These are phyloP conservation scores for Noctua fimbriata DNA, from an alignment of 2,888 invertebrate species.

Conservation along the genomic window DNA sequence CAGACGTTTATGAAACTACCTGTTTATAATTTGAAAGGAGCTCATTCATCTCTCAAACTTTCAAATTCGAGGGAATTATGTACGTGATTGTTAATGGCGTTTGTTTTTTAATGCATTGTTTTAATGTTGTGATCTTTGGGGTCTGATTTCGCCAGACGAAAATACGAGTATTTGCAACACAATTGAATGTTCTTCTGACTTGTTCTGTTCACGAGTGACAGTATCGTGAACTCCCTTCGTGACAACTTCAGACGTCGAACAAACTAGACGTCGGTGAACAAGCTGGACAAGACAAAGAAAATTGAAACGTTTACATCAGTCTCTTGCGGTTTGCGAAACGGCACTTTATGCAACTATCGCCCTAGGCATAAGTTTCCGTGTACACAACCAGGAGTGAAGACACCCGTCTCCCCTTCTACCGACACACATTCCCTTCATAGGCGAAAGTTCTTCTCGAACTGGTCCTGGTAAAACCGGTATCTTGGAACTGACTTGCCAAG, in stretches of 20 bases:
- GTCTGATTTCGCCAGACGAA: slow-evolving; percentile 2
- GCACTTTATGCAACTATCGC: slow-evolving; percentile 80
- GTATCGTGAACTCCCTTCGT: slow-evolving; percentile 45
- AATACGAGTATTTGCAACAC: slow-evolving; percentile 2
- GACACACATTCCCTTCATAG: slow-evolving; percentile 66
- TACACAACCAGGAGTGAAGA: slow-evolving; percentile 71
- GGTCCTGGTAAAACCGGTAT: slow-evolving; percentile 78
- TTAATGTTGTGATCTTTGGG: slow-evolving; percentile 4
- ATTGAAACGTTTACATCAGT: slow-evolving; percentile 80
- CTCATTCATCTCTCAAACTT: slow-evolving; percentile 55
- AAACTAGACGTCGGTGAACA: slow-evolving; percentile 68
- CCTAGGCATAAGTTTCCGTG: slow-evolving; percentile 73
- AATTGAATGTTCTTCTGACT: slow-evolving; percentile 23
- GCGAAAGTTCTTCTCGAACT: slow-evolving; percentile 75
- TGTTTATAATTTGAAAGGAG: slow-evolving; percentile 66
- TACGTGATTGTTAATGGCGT: slow-evolving; percentile 29
- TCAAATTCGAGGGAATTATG: slow-evolving; percentile 53
- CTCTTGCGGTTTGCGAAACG: slow-evolving; percentile 82
- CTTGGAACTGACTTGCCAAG: slow-evolving; percentile 78
- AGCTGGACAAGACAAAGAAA: slow-evolving; percentile 81
- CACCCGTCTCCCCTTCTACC: slow-evolving; percentile 64
- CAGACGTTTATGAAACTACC: slow-evolving; percentile 76
- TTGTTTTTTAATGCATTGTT: slow-evolving; percentile 18
- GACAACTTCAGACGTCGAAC: slow-evolving; percentile 65
- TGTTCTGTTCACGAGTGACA: slow-evolving; percentile 31